Conservation (phyloP, 2,888 invertebrate genomes). For the Celastrina argiolus region DNA sequence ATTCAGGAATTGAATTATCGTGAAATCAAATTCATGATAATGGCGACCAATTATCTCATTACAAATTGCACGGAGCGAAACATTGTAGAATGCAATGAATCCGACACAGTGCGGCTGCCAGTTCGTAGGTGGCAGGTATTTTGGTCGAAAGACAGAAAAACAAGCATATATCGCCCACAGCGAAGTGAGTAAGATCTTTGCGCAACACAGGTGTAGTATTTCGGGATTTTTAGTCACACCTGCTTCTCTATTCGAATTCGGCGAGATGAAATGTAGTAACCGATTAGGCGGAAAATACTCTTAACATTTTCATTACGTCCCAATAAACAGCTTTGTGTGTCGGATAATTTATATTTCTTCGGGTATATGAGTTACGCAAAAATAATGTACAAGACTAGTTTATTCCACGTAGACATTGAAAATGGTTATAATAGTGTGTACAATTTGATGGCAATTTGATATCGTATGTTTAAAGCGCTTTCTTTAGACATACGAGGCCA, state of each 20-base stretch:
- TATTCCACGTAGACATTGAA: no score
- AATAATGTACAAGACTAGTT: no score
- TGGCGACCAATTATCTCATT: slow-evolving; percentile 1
- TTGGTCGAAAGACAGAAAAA: slow-evolving; percentile 53
- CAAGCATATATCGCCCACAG: slow-evolving; percentile 46
- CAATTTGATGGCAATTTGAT: no score
- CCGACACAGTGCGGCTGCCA: slow-evolving; percentile 43
- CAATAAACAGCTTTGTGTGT: background rate
- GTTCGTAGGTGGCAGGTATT: slow-evolving; percentile 62
- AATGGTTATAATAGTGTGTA: no score
- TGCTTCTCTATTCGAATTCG: background rate
- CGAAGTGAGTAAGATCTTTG: slow-evolving; percentile 56
- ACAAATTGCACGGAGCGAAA: slow-evolving; percentile 29
- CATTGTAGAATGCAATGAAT: slow-evolving; percentile 35
- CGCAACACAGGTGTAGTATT: slow-evolving; percentile 62
- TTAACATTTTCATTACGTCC: background rate
- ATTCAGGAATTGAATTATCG: background rate
- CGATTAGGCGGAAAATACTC: background rate
- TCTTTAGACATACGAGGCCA: no score
- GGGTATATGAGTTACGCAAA: no score
- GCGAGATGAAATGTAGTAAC: background rate
- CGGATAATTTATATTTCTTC: background rate
- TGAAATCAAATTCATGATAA: background rate
- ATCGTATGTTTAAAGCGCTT: no score
- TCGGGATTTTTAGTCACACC: slow-evolving; percentile 36